Conservation (phyloP, 2,113 vertebrate species). For the Azemiops feae region DNA sequence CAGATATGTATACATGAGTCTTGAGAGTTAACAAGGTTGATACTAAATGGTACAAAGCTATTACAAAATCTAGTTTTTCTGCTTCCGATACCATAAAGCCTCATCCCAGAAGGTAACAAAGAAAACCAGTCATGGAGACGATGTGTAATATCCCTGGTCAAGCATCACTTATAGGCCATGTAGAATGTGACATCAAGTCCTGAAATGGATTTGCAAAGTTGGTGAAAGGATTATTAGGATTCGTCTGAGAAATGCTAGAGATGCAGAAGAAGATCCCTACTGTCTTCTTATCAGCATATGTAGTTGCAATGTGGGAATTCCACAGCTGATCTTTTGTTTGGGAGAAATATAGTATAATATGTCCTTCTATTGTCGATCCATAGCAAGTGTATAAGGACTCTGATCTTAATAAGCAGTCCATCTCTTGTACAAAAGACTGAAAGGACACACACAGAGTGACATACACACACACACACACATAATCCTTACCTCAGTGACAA, state of each 20-base stretch:
- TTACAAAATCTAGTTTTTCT: neutral
- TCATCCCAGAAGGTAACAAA: neutral
- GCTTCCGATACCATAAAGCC: neutral
- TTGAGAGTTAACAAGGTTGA: neutral
- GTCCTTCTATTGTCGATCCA: neutral
- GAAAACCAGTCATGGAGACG: neutral
- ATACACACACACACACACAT: neutral
- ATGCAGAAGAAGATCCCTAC: neutral
- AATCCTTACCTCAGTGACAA: neutral
- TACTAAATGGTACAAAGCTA: neutral
- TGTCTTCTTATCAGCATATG: neutral
- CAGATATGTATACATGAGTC: neutral
- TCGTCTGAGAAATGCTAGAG: neutral
- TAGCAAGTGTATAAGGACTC: neutral
- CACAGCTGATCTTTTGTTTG: neutral
- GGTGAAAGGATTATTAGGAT: neutral
- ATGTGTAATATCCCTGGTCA: neutral
- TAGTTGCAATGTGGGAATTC: neutral
- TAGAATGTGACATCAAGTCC: neutral
- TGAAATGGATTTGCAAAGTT: neutral
- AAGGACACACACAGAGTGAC: neutral
- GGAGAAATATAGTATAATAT: neutral
- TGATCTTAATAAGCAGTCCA: neutral
- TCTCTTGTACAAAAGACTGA: neutral
- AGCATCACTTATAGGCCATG: neutral